Base-by-base conservation (phyloP, 2,888 invertebrate species). In the Psococerastis gibbosa region DNA sequence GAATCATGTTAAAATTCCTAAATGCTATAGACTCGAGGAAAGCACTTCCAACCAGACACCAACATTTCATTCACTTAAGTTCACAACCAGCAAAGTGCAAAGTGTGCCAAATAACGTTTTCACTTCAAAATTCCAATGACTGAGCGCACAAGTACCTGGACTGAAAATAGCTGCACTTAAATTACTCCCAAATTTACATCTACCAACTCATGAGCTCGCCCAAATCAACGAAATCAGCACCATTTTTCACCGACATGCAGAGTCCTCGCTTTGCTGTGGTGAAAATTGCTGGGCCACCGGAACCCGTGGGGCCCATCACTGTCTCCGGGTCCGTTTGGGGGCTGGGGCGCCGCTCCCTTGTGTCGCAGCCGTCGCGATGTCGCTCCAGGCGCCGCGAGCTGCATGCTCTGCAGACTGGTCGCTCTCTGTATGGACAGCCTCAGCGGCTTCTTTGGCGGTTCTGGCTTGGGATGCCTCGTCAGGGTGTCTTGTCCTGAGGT, bases 381-480 rank as follows among this genome's bases (percentile, higher is more conserved):
- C 41, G 51, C 50, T 27, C 49, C 50, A 27, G 41, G 45, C 23
- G 42, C 41, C 18, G 38, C 43, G 5, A 33, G 16, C 49, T 69
- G 69, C 1, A 83, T 71, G 0, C 81, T 81, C 55, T 83, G 83
- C 41, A 83, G 69, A 59, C 84, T 85, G 48, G 80, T 75, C 0
- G 87, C 82, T 52, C 84, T 73, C 56, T 87, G 87, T 42, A 88
- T 61, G 0, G 85, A 87, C 32, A 88, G 62, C 8, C 87, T 68
- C 41, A 85, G 60, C 0, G 87, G 88, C 56, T 88, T 88, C 54
- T 85, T 79, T 16, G 87, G 88, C 3, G 87, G 87, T 11, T 78
- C 75, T 1, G 85, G 84, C 44, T 31, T 46, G 44, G 9, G 34
- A 41, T 22, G 46, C 43, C 3, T 23, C 22, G 18, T 42, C 35